phyloP scores from a whole-genome alignment of 2,888 invertebrate genomes.

The Scotopteryx bipunctaria region DNA sequence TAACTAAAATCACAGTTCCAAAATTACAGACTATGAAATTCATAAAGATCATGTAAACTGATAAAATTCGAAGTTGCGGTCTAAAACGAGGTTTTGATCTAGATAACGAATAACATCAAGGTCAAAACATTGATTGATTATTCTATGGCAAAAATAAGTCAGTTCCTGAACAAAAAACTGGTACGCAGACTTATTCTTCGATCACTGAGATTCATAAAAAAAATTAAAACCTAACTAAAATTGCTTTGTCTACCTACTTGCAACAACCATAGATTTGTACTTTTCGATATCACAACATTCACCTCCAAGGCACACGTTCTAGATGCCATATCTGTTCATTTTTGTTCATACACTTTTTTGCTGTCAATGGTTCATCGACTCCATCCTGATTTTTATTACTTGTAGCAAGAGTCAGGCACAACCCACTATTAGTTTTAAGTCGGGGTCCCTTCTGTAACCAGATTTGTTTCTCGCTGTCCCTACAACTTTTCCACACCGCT shows the following conservation, averaged over 20 bases:
- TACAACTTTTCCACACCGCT: constrained; percentile 89
- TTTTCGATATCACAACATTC: constrained; percentile 35
- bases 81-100: background rate
- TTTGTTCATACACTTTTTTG: constrained; percentile 82
- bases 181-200: constrained; percentile 11
- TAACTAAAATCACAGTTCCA: constrained; percentile 47
- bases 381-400: constrained; percentile 52
- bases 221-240: constrained; percentile 12
- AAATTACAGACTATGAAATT: constrained; percentile 34
- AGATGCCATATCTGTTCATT: constrained; percentile 87
- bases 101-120: background rate
- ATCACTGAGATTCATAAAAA: constrained; percentile 22
- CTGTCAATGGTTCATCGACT: constrained; percentile 74
- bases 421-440: constrained; percentile 59
- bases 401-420: constrained; percentile 61
- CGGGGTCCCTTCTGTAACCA: constrained; percentile 85
- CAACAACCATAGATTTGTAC: constrained; percentile 35
- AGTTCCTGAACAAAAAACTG: constrained; percentile 5
- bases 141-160: constrained; percentile 20
- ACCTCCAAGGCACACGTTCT: constrained; percentile 87
- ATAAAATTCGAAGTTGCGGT: constrained; percentile 15
- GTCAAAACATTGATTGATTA: constrained; percentile 4
- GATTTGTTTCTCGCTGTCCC: constrained; percentile 85
- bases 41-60: constrained; percentile 31
- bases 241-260: constrained; percentile 21